phyloP scores from a whole-genome alignment of 2,797 vertebrate genomes.

The Hephaestus fuliginosus region DNA sequence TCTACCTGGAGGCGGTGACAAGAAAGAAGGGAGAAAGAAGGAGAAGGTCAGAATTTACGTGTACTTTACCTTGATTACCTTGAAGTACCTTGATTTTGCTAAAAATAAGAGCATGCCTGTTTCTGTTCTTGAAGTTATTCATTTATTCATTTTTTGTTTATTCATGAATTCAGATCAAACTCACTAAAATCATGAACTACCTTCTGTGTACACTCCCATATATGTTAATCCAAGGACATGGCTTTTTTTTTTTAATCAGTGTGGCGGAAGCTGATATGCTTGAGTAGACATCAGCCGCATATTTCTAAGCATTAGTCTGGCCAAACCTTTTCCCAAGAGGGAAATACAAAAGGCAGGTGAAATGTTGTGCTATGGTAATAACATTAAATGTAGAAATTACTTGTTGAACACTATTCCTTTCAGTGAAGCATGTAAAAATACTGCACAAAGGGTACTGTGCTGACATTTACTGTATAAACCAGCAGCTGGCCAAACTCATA shows the following conservation, averaged over 20 bases:
- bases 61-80: not conserved
- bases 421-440: not conserved
- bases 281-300: not conserved
- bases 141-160: not conserved
- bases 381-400: not conserved
- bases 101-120: not conserved
- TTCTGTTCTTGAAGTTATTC: not conserved
- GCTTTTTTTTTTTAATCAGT: not conserved
- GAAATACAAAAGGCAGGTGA: not conserved
- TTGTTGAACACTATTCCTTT: not conserved
- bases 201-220: too few relatives aligned
- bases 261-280: not conserved
- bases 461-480: not conserved
- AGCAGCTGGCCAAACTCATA: not conserved
- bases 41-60: not conserved
- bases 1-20: constrained; percentile 87
- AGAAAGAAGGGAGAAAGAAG: not conserved
- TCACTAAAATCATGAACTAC: not conserved
- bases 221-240: not conserved
- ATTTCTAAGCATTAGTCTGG: not conserved
- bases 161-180: not conserved
- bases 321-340: not conserved
- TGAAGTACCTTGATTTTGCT: not conserved
- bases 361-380: not conserved
- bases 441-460: not conserved